Evolutionary conservation across 2,888 invertebrate species (phyloP), one percentile per base, ranked within the genome.

Genomic region (Amaurobius ferox): DNA sequence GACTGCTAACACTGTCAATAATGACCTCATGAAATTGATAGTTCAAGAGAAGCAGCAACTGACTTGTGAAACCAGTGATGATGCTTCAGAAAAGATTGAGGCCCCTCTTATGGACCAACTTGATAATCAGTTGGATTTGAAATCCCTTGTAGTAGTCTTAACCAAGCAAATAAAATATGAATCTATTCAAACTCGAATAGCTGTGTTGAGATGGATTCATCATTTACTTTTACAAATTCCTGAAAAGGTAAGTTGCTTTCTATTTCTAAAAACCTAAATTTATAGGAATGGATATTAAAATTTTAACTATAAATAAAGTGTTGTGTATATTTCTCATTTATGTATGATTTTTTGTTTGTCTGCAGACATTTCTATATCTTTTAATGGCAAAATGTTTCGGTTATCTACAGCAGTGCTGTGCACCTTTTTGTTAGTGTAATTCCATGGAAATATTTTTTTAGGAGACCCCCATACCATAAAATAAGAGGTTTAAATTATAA

Each of bases 121-220:
- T 48, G 80, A 88, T 61, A 87, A 87, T 29, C 86, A 89, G 19
- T 86, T 90, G 9, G 90, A 90, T 64, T 88, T 97, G 88, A 93
- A 94, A 77, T 94, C 95, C 3, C 94, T 97, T 64, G 95, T 97
- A 90, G 95, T 94, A 85, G 96, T 97, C 30, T 93, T 98, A 23
- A 95, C 95, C 0, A 95, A 95, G 90, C 95, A 97, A 92, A 92
- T 98, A 89, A 94, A 94, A 79, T 96, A 97, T 91, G 95, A 95
- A 90, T 95, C 97, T 0, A 96, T 97, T 87, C 96, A 96, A 91
- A 98, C 98, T 0, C 96, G 98, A 92, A 96, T 98, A n/a, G 98
- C 98, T 0, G 96, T 96, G 26, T 93, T 99, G 13, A 95, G 96
- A 90, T 99, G 99, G 99, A 96, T 99, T 89, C 94, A 96, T 91